Evolutionary conservation across 1,140 invertebrate species (phyloP).

Genomic region (Stegodyphus dumicola): DNA sequence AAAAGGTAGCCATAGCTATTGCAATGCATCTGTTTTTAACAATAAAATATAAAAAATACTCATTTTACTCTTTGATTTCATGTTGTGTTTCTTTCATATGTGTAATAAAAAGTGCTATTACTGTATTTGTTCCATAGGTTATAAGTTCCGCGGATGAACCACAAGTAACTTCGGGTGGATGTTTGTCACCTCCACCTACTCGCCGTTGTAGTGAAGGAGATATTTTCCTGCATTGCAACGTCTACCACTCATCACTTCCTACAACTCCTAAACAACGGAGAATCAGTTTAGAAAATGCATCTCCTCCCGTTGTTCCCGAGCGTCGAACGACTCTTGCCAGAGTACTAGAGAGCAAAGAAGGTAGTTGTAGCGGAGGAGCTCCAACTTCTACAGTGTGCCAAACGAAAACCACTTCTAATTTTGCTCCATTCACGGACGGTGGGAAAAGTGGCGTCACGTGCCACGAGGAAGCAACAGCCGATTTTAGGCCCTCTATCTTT

Average conservation of each 20-base stretch:
- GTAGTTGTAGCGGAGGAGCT: background rate
- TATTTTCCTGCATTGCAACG: constrained; percentile 18
- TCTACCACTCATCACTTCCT: background rate
- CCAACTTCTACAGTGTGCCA: background rate
- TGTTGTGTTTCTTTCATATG: background rate
- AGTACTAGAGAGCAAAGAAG: constrained; percentile 3
- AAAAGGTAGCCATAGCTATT: no score
- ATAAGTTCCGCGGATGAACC: no score
- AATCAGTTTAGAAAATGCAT: constrained; percentile 11
- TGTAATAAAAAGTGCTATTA: background rate
- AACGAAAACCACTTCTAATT: constrained; percentile 30
- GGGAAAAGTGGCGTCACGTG: constrained; percentile 36
- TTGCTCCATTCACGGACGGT: constrained; percentile 20
- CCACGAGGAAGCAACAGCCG: constrained; percentile 8
- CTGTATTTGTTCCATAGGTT: background rate
- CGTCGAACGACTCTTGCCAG: background rate
- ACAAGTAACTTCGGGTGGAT: no score
- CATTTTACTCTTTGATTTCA: background rate
- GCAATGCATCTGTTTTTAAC: no score
- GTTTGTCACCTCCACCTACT: background rate
- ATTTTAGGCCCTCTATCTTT: constrained; percentile 53
- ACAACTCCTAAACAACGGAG: constrained; percentile 15
- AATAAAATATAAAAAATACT: no score
- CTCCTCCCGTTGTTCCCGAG: constrained; percentile 7
- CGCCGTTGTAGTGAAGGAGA: constrained; percentile 30